These are phyloP conservation scores for Alethe diademata DNA, from an alignment of 2,113 vertebrate genomes.

Conservation along the genomic window DNA sequence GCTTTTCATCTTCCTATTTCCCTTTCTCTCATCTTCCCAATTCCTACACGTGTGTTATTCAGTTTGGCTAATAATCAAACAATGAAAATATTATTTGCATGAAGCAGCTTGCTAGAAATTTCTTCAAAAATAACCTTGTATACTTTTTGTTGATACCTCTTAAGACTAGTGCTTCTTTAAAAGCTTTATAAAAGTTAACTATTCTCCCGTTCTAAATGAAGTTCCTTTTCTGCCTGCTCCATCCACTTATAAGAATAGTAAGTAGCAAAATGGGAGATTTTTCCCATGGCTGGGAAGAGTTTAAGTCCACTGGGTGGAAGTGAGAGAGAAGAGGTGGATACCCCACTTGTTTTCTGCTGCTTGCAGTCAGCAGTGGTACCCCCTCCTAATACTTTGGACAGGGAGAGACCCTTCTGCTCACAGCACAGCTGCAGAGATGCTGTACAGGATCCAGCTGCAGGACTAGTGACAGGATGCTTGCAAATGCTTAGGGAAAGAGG, in stretches of 20 bases:
- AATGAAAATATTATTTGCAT: neutral
- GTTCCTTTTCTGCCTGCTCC: rapidly evolving
- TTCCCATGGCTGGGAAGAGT: neutral
- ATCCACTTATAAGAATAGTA: neutral
- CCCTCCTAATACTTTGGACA: neutral
- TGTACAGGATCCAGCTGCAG: neutral
- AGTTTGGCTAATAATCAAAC: neutral
- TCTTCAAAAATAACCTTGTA: neutral
- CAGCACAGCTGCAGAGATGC: neutral
- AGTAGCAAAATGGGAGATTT: neutral
- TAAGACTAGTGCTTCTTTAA: neutral
- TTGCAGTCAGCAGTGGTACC: neutral
- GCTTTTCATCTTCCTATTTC: neutral
- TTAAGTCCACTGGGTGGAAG: neutral
- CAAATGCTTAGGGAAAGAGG: neutral
- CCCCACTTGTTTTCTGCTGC: rapidly evolving
- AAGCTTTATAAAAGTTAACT: neutral
- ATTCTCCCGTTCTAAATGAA: neutral
- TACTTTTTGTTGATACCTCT: neutral
- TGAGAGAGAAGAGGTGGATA: neutral
- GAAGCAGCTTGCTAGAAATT: neutral
- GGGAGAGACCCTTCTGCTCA: neutral
- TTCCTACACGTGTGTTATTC: neutral
- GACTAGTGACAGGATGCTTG: neutral
- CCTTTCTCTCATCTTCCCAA: neutral